Percentiles rank a stretch among this genome's conserved stretches.
These are phyloP conservation scores for Agriotes lineatus DNA, from an alignment of 2,888 invertebrate genomes.

Conservation along the genomic window DNA sequence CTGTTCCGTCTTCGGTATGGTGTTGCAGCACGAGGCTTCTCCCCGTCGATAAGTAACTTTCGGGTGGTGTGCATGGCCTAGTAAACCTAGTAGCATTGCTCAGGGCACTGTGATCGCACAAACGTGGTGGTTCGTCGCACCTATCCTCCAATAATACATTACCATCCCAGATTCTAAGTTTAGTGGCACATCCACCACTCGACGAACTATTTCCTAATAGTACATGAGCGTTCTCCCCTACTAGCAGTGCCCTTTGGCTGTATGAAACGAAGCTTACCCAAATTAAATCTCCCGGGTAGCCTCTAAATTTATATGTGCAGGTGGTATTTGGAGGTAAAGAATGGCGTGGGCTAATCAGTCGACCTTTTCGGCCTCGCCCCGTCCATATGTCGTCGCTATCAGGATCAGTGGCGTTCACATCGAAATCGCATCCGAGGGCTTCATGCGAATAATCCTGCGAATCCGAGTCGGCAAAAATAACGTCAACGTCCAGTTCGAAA, in stretches of 20 bases:
- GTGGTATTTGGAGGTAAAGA: slow-evolving; percentile 88
- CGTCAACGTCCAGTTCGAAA: slow-evolving; percentile 89
- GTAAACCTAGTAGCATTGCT: slow-evolving; percentile 81
- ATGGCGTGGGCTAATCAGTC: slow-evolving; percentile 83
- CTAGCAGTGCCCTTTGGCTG: slow-evolving; percentile 80
- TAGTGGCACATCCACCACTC: slow-evolving; percentile 74
- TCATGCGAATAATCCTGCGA: slow-evolving; percentile 84
- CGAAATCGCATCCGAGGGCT: slow-evolving; percentile 76
- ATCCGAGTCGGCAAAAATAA: slow-evolving; percentile 89
- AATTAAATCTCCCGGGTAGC: slow-evolving; percentile 81
- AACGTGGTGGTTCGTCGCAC: slow-evolving; percentile 82
- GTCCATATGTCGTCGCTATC: slow-evolving; percentile 71
- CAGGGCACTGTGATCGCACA: slow-evolving; percentile 86
- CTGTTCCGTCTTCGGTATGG: slow-evolving; percentile 79
- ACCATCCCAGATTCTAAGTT: slow-evolving; percentile 82
- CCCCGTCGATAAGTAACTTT: slow-evolving; percentile 80
- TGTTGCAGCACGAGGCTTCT: slow-evolving; percentile 68
- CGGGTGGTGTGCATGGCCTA: slow-evolving; percentile 82
- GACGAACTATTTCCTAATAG: slow-evolving; percentile 58
- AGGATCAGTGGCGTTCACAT: slow-evolving; percentile 80
- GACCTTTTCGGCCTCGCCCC: slow-evolving; percentile 77
- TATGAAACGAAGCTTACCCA: slow-evolving; percentile 92
- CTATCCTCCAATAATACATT: slow-evolving; percentile 76
- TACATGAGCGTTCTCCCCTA: slow-evolving; percentile 65
- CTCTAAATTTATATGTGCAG: slow-evolving; percentile 88